Evolutionary conservation across 2,888 invertebrate species (phyloP), one percentile per base, ranked within the genome.

Genomic region (Rhamphomyia laevipes): DNA sequence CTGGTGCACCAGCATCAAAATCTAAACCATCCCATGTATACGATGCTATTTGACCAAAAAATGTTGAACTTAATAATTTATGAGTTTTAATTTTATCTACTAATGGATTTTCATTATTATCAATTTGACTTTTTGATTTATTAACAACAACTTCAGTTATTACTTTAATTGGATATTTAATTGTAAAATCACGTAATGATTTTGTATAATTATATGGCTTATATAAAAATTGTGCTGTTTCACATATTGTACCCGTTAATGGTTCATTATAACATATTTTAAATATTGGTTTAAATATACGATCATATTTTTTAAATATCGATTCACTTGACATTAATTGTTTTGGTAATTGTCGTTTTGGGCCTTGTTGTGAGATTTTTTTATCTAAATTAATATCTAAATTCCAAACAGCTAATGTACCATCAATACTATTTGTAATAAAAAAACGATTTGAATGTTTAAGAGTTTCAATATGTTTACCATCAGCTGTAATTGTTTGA

Each of bases 371-470:
- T 4, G 57, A 55, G 1, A 51, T 53, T 27, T 54, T 59, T 31
- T 59, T 60, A 40, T 55, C 49, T 3, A 31, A 21, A 4, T 54
- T 53, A 0, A 57, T 54, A 6, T 79, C 77, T 45, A 86, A 67
- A 68, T 83, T 80, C 86, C 86, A 87, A 60, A 84, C 77, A 38
- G 80, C 72, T 43, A 86, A 71, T 1, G 70, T 74, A 1, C 86
- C 85, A 62, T 86, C 86, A 53, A 77, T 72, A 23, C 82, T 76
- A 23, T 77, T 74, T 1, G 83, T 79, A 4, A 80, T 64, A 61
- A 86, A 82, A 59, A 82, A 84, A 49, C 78, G 66, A 12, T 79
- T 72, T 21, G 64, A 59, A 12, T 62, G 60, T 1, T 70, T 64
- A 58, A 59, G 63, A 55, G 59, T 66, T 49, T 68, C 68, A 48